phyloP scores from a whole-genome alignment of 2,888 invertebrate species.

The Rapana venosa region DNA sequence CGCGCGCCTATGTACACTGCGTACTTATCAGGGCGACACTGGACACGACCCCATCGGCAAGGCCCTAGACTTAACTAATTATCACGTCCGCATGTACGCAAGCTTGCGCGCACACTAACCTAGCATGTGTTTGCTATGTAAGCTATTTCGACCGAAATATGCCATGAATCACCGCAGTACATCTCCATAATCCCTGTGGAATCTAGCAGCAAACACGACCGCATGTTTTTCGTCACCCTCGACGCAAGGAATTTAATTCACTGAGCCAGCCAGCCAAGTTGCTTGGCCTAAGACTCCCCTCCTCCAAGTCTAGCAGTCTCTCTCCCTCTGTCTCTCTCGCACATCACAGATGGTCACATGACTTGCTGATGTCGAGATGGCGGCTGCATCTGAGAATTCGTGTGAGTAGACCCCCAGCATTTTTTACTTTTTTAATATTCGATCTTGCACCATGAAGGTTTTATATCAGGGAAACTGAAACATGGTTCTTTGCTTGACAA shows the following conservation, averaged over 20 bases:
- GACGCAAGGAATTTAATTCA: background rate
- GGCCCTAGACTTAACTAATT: too few species aligned
- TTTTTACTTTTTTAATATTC: background rate
- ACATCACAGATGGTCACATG: slow-evolving; percentile 37
- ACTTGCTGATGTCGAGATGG: slow-evolving; percentile 38
- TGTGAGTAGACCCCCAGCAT: slow-evolving; percentile 35
- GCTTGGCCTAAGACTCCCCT: background rate
- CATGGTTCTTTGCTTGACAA: background rate
- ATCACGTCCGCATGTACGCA: too few species aligned
- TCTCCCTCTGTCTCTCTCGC: too few species aligned
- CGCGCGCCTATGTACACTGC: too few species aligned
- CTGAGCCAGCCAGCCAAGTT: background rate
- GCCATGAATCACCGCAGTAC: background rate
- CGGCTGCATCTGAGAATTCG: slow-evolving; percentile 40
- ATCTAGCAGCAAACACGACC: too few species aligned
- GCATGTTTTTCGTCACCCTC: background rate
- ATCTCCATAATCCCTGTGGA: background rate
- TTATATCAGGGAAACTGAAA: background rate
- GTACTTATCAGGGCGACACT: too few species aligned
- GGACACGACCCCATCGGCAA: too few species aligned
- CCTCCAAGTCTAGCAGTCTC: background rate
- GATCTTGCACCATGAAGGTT: background rate
- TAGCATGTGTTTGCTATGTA: too few species aligned
- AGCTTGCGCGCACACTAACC: too few species aligned
- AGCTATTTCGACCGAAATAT: background rate